These are phyloP conservation scores for Gymnobelideus leadbeateri DNA, from an alignment of 2,113 vertebrate species.

Conservation along the genomic window DNA sequence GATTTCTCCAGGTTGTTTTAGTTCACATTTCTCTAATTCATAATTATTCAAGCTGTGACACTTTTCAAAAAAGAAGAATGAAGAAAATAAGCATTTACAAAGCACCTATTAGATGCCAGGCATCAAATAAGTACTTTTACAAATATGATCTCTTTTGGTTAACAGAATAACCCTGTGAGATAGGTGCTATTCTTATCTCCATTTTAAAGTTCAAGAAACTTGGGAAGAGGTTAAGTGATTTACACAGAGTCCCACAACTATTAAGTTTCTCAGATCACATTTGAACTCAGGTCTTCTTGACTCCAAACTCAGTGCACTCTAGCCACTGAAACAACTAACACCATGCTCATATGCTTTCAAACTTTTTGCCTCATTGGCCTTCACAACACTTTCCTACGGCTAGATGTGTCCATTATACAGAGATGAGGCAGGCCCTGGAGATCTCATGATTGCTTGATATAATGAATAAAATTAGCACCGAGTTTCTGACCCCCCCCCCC, in stretches of 20 bases:
- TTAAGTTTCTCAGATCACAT: neutral
- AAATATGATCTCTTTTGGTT: too few relatives aligned
- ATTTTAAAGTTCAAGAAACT: neutral
- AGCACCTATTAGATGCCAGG: too few relatives aligned
- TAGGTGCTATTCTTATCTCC: neutral
- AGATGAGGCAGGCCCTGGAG: too few relatives aligned
- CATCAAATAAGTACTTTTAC: neutral
- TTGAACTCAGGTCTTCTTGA: neutral
- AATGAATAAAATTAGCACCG: neutral
- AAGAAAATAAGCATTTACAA: too few relatives aligned
- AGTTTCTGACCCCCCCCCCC: neutral
- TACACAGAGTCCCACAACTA: neutral
- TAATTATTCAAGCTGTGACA: neutral
- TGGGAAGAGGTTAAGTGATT: neutral
- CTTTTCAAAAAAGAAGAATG: neutral
- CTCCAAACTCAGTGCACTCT: neutral
- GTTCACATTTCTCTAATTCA: neutral
- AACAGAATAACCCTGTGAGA: too few relatives aligned
- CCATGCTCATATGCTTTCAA: neutral
- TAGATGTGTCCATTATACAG: too few relatives aligned
- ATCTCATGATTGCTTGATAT: too few relatives aligned
- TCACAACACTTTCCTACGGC: neutral
- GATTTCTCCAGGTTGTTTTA: neutral
- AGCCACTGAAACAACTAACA: neutral
- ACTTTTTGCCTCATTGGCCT: neutral